Evolutionary conservation across 2,113 vertebrate species (phyloP).

Genomic region (Phyllopteryx taeniolatus): DNA sequence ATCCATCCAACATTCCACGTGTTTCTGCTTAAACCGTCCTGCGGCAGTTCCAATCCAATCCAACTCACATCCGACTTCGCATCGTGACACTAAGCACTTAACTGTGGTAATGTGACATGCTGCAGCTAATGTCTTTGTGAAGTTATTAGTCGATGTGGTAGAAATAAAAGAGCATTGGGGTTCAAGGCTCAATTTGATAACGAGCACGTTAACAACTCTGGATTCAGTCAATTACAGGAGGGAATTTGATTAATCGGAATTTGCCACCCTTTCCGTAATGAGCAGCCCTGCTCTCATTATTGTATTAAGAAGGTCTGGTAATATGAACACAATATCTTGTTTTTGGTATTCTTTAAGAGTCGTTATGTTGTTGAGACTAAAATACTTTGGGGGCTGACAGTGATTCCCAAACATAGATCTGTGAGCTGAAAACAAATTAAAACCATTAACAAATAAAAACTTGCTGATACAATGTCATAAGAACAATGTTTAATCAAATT

Average conservation of each 20-base stretch:
- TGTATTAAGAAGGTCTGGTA: neutral
- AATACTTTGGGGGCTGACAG: neutral
- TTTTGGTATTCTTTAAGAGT: conserved; percentile 3
- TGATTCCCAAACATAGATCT: neutral
- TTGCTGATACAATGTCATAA: neutral
- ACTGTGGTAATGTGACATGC: conserved; percentile 30
- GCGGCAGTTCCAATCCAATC: no score
- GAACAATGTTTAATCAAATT: neutral
- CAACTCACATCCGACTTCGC: no score
- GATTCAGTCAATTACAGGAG: conserved; percentile 2
- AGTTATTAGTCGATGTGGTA: conserved; percentile 25
- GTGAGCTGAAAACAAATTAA: neutral
- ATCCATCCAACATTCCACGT: no score
- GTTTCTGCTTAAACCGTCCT: no score
- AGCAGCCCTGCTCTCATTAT: conserved; percentile 14
- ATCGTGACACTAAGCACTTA: conserved; percentile 29
- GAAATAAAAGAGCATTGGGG: conserved; percentile 19
- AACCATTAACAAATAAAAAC: neutral
- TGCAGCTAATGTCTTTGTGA: conserved; percentile 19
- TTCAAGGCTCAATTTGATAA: conserved; percentile 28
- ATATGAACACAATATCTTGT: conserved; percentile 8
- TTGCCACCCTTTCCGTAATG: conserved; percentile 10
- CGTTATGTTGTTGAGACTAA: conserved; percentile 10
- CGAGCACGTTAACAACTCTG: conserved; percentile 32
- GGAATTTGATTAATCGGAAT: conserved; percentile 19